Evolutionary conservation across 2,113 vertebrate species (phyloP), one percentile per base, ranked within the genome.

Genomic region (Trinectes maculatus): DNA sequence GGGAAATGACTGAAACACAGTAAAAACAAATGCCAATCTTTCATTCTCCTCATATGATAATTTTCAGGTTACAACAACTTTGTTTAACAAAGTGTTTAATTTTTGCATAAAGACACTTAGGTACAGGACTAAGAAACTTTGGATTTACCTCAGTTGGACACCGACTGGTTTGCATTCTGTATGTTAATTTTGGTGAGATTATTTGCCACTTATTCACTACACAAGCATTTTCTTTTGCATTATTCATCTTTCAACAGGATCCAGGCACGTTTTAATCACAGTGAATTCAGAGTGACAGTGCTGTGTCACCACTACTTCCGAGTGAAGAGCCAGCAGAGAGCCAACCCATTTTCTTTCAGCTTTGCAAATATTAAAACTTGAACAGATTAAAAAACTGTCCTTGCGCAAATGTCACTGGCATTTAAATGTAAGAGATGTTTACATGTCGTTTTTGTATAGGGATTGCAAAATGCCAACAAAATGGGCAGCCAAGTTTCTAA

Each of bases 201-300:
- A 87, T 89, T 89, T 87, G 76, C 74, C 85, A 86, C 86, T 90
- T 89, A 83, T 85, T 87, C 83, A 89, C 84, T 83, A 85, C 85
- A 74, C 80, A 85, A 86, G 83, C 80, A 87, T 69, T 77, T 87
- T 85, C 62, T 72, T 66, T 62, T 79, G 79, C 71, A 85, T 86
- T 90, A 88, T 90, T 89, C 80, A 85, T 82, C 74, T 56, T 85
- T 79, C 60, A 79, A 85, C 77, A 75, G 77, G 68, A 87, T 82
- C 68, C 77, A 26, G 70, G 74, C 79, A 83, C 87, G 87, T 89
- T 91, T 89, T 84, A 89, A 90, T 91, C 80, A 86, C 69, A 74
- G 42, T 73, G 76, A 80, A 85, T 75, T 44, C 72, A 73, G 82
- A 91, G 83, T 85, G 86, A 88, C 83, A 82, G 69, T 71, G 75